A percentile compares a stretch with the other conserved stretches of the same genome.
phyloP scores from a whole-genome alignment of 2,113 vertebrate genomes.

The Scopus umbretta region DNA sequence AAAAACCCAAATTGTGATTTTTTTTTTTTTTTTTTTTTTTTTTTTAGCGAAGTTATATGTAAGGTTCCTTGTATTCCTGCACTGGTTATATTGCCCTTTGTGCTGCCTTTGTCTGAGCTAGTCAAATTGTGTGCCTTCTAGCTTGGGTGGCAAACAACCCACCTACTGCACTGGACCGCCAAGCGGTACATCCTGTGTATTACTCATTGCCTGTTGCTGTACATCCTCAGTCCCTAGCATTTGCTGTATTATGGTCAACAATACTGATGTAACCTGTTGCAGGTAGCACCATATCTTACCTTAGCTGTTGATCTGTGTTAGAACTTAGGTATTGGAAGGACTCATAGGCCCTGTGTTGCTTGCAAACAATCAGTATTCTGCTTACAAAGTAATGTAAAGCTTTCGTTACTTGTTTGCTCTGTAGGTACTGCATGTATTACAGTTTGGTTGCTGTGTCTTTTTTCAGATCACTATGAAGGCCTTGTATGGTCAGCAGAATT shows the following conservation, averaged over 20 bases:
- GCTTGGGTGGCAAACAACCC: not conserved
- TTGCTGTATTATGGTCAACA: not conserved
- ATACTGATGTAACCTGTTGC: not conserved
- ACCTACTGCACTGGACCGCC: not conserved
- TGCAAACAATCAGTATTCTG: not conserved
- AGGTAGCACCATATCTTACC: not conserved
- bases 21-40: too few relatives aligned
- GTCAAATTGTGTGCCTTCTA: not conserved
- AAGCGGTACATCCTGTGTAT: not conserved
- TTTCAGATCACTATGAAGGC: slow-evolving; percentile 79
- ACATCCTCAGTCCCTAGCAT: not conserved
- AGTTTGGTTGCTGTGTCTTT: not conserved
- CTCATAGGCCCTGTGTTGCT: not conserved
- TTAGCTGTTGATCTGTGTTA: not conserved
- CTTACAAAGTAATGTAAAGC: not conserved
- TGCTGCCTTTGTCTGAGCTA: not conserved
- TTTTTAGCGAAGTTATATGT: not conserved
- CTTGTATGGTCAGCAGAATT: slow-evolving; percentile 76
- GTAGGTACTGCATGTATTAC: not conserved
- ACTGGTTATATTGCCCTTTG: not conserved
- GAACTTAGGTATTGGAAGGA: not conserved
- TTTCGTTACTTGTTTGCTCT: not conserved
- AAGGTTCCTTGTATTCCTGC: not conserved
- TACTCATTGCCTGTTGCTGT: not conserved
- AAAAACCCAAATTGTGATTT: not conserved